These are phyloP conservation scores for Probosciger aterrimus DNA, from an alignment of 2,113 vertebrate genomes.

Conservation along the genomic window DNA sequence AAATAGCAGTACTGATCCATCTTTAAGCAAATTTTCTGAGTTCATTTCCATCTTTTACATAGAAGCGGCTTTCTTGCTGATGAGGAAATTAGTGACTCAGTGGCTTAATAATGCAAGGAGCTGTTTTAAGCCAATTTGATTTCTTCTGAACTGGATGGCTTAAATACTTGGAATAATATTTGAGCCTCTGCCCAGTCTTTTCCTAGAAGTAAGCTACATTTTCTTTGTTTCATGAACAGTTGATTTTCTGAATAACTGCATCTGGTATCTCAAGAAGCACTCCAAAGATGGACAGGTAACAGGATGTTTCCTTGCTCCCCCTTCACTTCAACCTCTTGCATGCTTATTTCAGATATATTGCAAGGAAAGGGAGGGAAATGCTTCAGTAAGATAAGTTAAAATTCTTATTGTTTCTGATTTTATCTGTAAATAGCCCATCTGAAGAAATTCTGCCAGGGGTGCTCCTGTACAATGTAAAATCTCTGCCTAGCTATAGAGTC, in stretches of 20 bases:
- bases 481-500: neutral
- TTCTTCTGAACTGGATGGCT: neutral
- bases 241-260: neutral
- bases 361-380: neutral
- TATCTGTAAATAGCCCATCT: neutral
- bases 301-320: neutral
- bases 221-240: neutral
- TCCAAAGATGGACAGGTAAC: neutral
- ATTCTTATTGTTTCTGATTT: neutral
- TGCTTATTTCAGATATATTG: neutral
- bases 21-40: neutral
- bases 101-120: neutral
- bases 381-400: neutral
- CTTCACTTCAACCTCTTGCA: neutral
- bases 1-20: neutral
- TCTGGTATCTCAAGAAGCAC: neutral
- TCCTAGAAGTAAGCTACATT: neutral
- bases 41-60: neutral
- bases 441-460: neutral
- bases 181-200: neutral
- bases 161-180: neutral
- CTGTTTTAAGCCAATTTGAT: neutral
- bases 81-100: neutral
- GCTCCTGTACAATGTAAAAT: neutral
- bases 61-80: neutral